Evolutionary conservation across 2,797 vertebrate species (phyloP), one percentile per base, ranked within the genome.

Genomic region (Poecilia gillii): DNA sequence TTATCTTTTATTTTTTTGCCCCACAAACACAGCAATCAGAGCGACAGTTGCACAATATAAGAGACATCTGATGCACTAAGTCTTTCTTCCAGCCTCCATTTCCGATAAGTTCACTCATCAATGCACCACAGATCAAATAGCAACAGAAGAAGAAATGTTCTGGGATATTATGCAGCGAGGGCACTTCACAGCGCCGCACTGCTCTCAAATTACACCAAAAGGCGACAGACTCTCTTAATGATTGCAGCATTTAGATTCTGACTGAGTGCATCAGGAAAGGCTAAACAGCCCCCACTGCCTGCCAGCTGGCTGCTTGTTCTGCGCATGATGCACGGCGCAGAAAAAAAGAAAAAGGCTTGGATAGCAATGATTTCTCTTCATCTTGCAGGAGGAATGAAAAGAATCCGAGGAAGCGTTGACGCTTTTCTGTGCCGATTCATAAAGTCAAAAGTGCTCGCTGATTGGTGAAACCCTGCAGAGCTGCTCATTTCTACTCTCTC

Each of bases 281-380:
- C 74, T 79, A 75, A 76, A 78, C 76, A 55, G 85, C 79, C 25
- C 45, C 45, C 75, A 31, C 78, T 73, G 75, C 77, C 31, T 81
- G 84, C 81, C 91, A 90, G 85, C 90, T 90, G 89, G 75, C 68
- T 59, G 72, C 25, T 80, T 81, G 53, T 87, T 91, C 85, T 89
- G 83, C 41, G 20, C 83, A 82, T 76, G 68, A 83, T 77, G 68
- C 75, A 25, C 55, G 7, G 81, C 46, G 47, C 66, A 84, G 78
- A 72, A 83, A 83, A 79, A 84, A 3, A 51, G 7, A 25, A 51
- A 8, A 3, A 47, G 46, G 46, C 0, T 53, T 53, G 23, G 23
- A 25, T 53, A 23, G 77, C 59, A 78, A 90, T 66, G 81, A 55
- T 78, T 85, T 84, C 83, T 87, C 82, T 82, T 88, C 86, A 75